Evolutionary conservation across 2,113 vertebrate species (phyloP).

Genomic region (Sarotherodon lohbergeri): DNA sequence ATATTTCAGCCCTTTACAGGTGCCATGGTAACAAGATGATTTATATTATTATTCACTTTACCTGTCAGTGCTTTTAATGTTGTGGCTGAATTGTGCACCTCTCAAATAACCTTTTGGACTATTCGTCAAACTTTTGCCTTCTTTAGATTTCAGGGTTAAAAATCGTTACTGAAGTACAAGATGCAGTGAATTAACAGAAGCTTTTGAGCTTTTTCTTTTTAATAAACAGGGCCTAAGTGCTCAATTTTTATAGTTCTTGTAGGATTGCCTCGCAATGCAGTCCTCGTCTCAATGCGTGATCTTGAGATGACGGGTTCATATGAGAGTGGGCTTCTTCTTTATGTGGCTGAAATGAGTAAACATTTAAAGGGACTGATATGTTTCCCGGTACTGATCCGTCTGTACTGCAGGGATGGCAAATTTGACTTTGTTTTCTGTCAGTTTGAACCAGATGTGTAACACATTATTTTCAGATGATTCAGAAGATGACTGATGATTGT

Average conservation of each 20-base stretch:
- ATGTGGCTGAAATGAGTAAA: not conserved
- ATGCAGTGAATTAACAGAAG: not conserved
- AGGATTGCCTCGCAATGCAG: not conserved
- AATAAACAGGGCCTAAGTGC: not conserved
- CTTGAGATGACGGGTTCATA: not conserved
- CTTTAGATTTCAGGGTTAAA: not conserved
- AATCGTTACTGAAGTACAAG: fast-evolving
- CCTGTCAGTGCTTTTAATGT: not conserved
- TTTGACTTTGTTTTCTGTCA: not conserved
- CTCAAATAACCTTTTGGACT: not conserved
- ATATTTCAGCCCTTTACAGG: not conserved
- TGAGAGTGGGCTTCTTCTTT: not conserved
- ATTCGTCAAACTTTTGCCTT: fast-evolving
- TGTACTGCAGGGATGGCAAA: not conserved
- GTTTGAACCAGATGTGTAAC: not conserved
- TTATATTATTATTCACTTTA: not conserved
- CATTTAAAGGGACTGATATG: not conserved
- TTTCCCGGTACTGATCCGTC: fast-evolving
- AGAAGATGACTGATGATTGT: not conserved
- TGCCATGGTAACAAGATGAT: not conserved
- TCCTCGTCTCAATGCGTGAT: not conserved
- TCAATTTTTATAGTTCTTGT: not conserved
- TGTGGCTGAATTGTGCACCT: not conserved
- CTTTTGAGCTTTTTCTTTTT: not conserved
- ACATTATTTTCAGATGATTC: not conserved